These are phyloP conservation scores for Eledona agricola DNA, from an alignment of 2,888 invertebrate species.

Conservation along the genomic window DNA sequence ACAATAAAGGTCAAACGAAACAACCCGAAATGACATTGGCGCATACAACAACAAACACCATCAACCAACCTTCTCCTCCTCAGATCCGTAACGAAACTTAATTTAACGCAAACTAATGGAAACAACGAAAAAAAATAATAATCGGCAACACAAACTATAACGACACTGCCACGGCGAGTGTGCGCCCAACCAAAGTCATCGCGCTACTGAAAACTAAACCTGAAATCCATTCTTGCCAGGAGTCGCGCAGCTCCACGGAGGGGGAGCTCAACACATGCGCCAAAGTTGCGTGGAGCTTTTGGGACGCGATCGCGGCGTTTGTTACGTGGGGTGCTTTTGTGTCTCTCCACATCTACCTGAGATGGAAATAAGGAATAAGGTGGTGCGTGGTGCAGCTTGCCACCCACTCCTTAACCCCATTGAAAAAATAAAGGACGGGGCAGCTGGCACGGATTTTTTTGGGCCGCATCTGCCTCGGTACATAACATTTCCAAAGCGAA, in stretches of 20 bases:
- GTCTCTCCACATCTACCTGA: constrained; percentile 40
- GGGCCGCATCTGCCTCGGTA: constrained; percentile 20
- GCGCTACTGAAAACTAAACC: constrained; percentile 44
- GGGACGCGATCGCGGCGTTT: constrained; percentile 1
- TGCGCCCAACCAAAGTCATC: constrained; percentile 43
- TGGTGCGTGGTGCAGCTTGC: constrained; percentile 51
- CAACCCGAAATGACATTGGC: constrained; percentile 41
- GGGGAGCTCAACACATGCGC: constrained; percentile 24
- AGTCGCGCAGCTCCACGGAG: constrained; percentile 24
- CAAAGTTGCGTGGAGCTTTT: constrained; percentile 20
- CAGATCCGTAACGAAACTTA: constrained; percentile 18
- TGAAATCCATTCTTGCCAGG: constrained; percentile 42
- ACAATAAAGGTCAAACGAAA: constrained; percentile 43
- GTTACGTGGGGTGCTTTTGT: constrained; percentile 32
- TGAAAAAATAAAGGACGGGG: constrained; percentile 37
- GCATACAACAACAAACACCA: constrained; percentile 14
- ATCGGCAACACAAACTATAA: constrained; percentile 33
- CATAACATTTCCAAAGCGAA: too few species aligned
- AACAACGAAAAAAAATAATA: constrained; percentile 37
- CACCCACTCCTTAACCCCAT: constrained; percentile 49
- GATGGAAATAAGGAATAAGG: constrained; percentile 39
- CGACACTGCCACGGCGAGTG: constrained; percentile 32
- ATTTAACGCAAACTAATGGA: constrained; percentile 22
- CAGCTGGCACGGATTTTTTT: constrained; percentile 43
- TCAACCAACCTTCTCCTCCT: constrained; percentile 39